Percentiles rank a stretch among this genome's conserved stretches.
Conservation (phyloP, 2,797 vertebrate species). For the Halcyon badia region DNA sequence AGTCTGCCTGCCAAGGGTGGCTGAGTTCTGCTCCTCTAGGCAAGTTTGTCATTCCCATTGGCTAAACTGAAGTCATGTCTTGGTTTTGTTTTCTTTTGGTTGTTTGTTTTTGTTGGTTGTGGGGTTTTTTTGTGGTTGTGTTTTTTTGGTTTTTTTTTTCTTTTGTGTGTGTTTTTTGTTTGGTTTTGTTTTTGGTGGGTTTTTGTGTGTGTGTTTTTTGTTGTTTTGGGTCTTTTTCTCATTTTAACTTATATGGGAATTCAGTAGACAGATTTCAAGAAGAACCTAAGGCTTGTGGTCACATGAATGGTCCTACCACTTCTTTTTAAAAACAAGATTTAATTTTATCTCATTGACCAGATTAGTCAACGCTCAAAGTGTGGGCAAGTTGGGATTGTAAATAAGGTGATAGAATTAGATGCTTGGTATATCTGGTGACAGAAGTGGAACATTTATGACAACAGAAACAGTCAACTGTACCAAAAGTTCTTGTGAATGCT, state of each 20-base stretch:
- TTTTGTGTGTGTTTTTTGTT: background rate
- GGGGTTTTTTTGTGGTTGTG: background rate
- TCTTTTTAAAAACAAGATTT: background rate
- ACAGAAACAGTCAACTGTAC: conserved; percentile 4
- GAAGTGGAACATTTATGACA: conserved; percentile 19
- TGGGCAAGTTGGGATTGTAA: background rate
- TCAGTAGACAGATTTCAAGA: background rate
- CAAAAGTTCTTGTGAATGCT: background rate
- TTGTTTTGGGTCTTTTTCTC: background rate
- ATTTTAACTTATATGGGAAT: background rate
- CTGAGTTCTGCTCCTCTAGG: background rate
- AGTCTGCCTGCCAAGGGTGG: background rate
- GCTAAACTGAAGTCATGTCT: background rate
- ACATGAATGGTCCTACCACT: background rate
- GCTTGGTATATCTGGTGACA: background rate
- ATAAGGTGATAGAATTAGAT: conserved; percentile 8
- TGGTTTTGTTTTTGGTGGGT: background rate
- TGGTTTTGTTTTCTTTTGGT: background rate
- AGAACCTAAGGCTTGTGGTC: background rate
- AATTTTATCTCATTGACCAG: background rate
- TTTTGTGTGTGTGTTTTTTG: background rate
- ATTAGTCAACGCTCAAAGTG: background rate
- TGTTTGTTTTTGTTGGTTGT: no score
- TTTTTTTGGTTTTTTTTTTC: no score
- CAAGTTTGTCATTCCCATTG: background rate